phyloP scores from a whole-genome alignment of 2,888 invertebrate species.

The Sphaeridia pumilis region DNA sequence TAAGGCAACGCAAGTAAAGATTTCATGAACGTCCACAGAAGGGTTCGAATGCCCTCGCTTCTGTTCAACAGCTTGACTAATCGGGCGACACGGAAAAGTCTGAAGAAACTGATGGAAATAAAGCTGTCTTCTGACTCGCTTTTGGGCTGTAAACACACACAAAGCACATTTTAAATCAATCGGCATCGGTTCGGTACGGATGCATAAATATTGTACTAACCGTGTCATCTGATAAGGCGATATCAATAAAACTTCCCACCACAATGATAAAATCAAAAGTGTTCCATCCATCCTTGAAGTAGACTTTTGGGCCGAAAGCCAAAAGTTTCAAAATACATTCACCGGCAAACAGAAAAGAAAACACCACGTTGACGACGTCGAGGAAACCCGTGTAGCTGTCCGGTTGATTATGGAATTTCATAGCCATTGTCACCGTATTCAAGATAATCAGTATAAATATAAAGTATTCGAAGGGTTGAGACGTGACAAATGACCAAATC shows the following conservation, averaged over 20 bases:
- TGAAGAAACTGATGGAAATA: slow-evolving; percentile 47
- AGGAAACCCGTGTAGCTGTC: slow-evolving; percentile 43
- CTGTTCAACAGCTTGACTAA: slow-evolving; percentile 49
- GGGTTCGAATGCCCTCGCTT: slow-evolving; percentile 51
- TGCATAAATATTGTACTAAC: slow-evolving; percentile 39
- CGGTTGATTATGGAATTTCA: slow-evolving; percentile 46
- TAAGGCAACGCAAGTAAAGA: slow-evolving; percentile 53
- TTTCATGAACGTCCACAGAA: slow-evolving; percentile 54
- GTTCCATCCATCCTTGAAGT: slow-evolving; percentile 47
- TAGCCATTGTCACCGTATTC: slow-evolving; percentile 49
- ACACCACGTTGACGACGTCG: slow-evolving; percentile 49
- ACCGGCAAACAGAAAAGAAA: slow-evolving; percentile 50
- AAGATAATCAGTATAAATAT: slow-evolving; percentile 51
- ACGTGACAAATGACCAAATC: slow-evolving; percentile 53
- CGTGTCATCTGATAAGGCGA: slow-evolving; percentile 46
- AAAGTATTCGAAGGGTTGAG: slow-evolving; percentile 50
- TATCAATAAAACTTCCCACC: slow-evolving; percentile 45
- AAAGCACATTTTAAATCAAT: neutral
- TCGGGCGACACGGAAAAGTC: slow-evolving; percentile 52
- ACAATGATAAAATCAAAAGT: slow-evolving; percentile 46
- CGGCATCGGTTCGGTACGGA: neutral
- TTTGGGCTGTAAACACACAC: neutral
- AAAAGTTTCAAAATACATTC: slow-evolving; percentile 50
- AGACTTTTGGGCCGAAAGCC: slow-evolving; percentile 47
- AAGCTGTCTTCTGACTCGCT: slow-evolving; percentile 9